These are phyloP conservation scores for Nerophis lumbriciformis DNA, from an alignment of 2,113 vertebrate species.

Conservation along the genomic window DNA sequence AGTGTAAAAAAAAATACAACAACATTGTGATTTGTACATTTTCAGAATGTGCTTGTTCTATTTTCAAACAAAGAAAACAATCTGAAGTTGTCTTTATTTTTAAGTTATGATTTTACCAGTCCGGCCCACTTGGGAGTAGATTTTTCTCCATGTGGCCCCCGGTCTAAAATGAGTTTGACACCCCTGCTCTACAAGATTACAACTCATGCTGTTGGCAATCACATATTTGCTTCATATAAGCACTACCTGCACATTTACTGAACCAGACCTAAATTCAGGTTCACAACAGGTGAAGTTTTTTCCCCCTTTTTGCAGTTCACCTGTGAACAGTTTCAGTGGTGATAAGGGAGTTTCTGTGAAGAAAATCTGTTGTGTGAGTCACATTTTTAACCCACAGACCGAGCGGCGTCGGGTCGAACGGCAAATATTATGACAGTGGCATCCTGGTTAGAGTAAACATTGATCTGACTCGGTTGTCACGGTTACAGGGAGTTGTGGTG, in stretches of 20 bases:
- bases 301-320: neutral
- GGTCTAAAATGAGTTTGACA: no score
- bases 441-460: neutral
- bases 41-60: no score
- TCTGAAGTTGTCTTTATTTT: no score
- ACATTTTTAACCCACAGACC: neutral
- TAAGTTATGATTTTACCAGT: no score
- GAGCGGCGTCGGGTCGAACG: neutral
- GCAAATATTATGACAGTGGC: neutral
- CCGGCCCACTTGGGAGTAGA: no score
- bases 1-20: no score
- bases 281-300: constrained; percentile 8
- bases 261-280: neutral
- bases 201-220: neutral
- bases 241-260: neutral
- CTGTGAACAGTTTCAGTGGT: constrained; percentile 12
- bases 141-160: no score
- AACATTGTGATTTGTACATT: no score
- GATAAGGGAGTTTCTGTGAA: constrained; percentile 29
- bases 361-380: constrained; percentile 5
- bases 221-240: neutral
- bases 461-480: neutral
- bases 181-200: neutral
- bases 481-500: neutral
- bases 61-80: no score